These are phyloP conservation scores for Chesias legatella DNA, from an alignment of 2,888 invertebrate genomes.

Conservation along the genomic window DNA sequence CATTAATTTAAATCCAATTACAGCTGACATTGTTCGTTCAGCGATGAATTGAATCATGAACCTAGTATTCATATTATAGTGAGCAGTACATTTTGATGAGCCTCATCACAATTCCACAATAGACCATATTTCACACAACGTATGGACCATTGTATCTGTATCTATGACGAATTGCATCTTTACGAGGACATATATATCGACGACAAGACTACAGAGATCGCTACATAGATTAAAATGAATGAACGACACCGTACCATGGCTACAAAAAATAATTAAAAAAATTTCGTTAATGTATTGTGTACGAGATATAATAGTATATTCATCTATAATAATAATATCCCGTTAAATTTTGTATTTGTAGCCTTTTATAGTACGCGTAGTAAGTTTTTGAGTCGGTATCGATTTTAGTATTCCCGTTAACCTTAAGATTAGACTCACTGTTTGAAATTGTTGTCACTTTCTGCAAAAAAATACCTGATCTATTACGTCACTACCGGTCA, in stretches of 20 bases:
- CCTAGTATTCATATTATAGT: conserved; percentile 29
- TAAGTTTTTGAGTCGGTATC: not conserved
- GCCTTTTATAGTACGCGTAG: no score
- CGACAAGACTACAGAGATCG: conserved; percentile 38
- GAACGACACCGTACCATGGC: conserved; percentile 18
- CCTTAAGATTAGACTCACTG: conserved; percentile 32
- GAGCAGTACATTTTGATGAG: conserved; percentile 27
- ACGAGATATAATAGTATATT: conserved; percentile 1
- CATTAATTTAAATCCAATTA: conserved; percentile 13
- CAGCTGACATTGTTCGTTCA: conserved; percentile 8
- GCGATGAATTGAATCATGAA: conserved; percentile 12
- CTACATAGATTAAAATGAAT: conserved; percentile 33
- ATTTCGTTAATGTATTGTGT: not conserved
- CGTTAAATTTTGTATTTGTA: not conserved
- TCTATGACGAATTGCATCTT: conserved; percentile 54
- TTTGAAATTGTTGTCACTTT: conserved; percentile 30
- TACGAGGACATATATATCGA: conserved; percentile 34
- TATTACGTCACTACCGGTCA: conserved; percentile 42
- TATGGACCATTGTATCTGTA: conserved; percentile 58
- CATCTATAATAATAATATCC: conserved; percentile 17
- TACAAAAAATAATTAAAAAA: conserved; percentile 1
- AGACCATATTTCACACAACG: conserved; percentile 50
- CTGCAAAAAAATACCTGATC: conserved; percentile 40
- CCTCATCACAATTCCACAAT: conserved; percentile 46
- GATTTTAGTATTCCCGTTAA: conserved; percentile 32